Conservation (phyloP, 2,888 invertebrate species). For the Troides aeacus region DNA sequence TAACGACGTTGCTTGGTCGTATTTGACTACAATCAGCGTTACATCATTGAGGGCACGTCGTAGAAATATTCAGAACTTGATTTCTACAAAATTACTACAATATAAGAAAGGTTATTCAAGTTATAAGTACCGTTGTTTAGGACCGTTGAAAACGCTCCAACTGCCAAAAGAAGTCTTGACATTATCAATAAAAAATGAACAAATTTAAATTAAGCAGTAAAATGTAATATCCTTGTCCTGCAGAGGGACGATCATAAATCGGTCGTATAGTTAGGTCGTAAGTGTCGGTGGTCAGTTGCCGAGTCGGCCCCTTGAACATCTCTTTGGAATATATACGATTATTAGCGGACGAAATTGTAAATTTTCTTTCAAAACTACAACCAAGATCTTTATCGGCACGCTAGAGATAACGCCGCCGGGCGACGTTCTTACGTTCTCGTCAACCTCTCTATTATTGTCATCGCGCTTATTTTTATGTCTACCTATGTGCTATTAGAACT, state of each 20-base stretch:
- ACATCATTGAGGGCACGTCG: constrained; percentile 26
- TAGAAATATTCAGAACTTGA: background rate
- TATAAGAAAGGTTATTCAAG: no score
- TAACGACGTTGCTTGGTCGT: constrained; percentile 53
- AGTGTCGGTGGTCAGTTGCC: constrained; percentile 56
- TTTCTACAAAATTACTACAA: no score
- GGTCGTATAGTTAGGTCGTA: constrained; percentile 64
- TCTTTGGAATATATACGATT: constrained; percentile 61
- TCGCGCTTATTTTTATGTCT: constrained; percentile 55
- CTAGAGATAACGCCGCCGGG: constrained; percentile 49
- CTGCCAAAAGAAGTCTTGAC: background rate
- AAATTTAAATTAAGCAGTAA: constrained; percentile 72
- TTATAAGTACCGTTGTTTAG: no score
- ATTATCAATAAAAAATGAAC: constrained; percentile 50
- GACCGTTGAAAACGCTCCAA: constrained; percentile 2
- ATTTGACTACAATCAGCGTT: constrained; percentile 40
- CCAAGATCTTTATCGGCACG: constrained; percentile 63
- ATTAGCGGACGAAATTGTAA: constrained; percentile 66
- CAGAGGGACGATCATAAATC: constrained; percentile 68
- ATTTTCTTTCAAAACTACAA: constrained; percentile 65
- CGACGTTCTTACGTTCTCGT: constrained; percentile 42
- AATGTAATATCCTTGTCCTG: constrained; percentile 62
- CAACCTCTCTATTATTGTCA: constrained; percentile 54
- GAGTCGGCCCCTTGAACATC: constrained; percentile 52
- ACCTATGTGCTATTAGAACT: constrained; percentile 59